Base-by-base conservation (phyloP, 2,888 invertebrate species). In the Gandaritis pyraliata region DNA sequence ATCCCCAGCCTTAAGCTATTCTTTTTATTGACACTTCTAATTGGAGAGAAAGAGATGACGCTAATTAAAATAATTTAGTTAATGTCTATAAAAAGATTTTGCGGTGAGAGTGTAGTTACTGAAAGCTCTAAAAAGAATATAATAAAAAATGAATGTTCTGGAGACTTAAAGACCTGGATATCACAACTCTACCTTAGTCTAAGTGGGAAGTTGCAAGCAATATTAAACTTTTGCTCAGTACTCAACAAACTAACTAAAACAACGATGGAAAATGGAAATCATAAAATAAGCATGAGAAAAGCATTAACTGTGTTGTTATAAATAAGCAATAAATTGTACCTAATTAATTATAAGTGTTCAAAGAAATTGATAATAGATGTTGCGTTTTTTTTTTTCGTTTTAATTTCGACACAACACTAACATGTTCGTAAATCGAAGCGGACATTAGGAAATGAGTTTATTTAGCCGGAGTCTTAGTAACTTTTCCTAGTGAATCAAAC, bases 401-500 rank as follows among this genome's bases (percentile, higher is more conserved):
- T 29, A 29, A 29, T 8, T 43, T 15, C n/a, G 43, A 53, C 18
- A 55, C 38, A 52, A 38, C 41, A 61, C 47, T 56, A 52, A 48
- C 48, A 51, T 29, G 48, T 55, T 55, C 49, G 46, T 58, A 49
- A 58, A 53, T 51, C 45, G 38, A 23, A 41, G 38, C 48, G 38
- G 38, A 57, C 48, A 61, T 61, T 45, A 57, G 61, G 48, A 48
- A 61, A 61, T 61, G 49, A 36, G 48, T 57, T 57, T 57, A 53
- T 57, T 57, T 38, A 61, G 58, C n/a, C 30, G 39, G 45, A 15
- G 46, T 43, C 50, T 41, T 47, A 56, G 58, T 58, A 62, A 58
- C 49, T 54, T 62, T 61, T 62, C 58, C 62, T 52, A 36, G 52
- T 58, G 45, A 62, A 62, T 62, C 53, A 62, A 58, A 62, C 62